These are phyloP conservation scores for Cricetomys ansorgei DNA, from an alignment of 2,113 vertebrate species.

Conservation along the genomic window DNA sequence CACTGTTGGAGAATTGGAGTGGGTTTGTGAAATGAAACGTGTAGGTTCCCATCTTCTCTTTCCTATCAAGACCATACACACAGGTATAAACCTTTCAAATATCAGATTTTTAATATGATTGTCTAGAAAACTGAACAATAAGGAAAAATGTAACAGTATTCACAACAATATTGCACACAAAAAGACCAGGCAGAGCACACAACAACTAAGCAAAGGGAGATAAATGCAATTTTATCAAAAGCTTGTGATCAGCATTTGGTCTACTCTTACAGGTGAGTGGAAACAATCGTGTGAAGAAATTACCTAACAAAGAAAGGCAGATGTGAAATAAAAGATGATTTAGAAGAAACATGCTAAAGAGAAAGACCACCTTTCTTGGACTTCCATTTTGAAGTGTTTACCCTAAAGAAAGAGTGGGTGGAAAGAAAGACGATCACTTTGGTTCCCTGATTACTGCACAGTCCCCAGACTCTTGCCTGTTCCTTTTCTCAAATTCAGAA, in stretches of 20 bases:
- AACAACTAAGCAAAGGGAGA: background rate
- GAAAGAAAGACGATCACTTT: background rate
- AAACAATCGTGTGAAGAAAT: background rate
- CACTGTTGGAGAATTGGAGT: background rate
- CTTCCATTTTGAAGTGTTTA: background rate
- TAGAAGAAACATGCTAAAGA: background rate
- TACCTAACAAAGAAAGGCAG: background rate
- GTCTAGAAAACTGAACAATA: background rate
- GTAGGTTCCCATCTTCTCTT: background rate
- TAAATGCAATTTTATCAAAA: background rate
- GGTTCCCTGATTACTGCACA: background rate
- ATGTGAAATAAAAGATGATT: background rate
- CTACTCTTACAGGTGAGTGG: background rate
- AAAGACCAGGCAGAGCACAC: background rate
- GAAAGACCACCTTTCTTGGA: background rate
- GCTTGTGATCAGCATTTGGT: background rate
- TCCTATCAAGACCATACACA: background rate
- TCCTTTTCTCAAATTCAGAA: background rate
- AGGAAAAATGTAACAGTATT: background rate
- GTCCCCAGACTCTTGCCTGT: background rate
- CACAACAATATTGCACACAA: background rate
- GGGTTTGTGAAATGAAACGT: background rate
- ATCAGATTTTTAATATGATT: background rate
- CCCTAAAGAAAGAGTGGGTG: background rate
- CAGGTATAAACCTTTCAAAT: background rate